Percentiles rank a stretch among this genome's conserved stretches.
phyloP scores from a whole-genome alignment of 1,140 invertebrate genomes.

The Palaemon carinicauda region DNA sequence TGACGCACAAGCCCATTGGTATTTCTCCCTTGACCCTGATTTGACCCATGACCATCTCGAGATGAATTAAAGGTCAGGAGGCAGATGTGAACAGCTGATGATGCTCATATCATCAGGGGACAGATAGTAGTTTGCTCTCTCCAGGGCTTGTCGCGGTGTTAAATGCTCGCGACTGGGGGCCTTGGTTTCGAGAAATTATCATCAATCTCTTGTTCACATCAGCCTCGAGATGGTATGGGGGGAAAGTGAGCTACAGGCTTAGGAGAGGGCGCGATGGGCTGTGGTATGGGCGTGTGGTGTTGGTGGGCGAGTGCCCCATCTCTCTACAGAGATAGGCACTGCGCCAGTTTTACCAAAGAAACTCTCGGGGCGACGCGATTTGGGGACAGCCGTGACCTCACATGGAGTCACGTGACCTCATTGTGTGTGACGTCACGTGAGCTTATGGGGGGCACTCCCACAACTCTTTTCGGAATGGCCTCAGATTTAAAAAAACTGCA shows the following conservation, averaged over 20 bases:
- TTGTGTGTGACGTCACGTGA: constrained; percentile 10
- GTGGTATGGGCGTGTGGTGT: constrained; percentile 33
- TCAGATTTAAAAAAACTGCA: neutral
- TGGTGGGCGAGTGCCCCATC: constrained; percentile 25
- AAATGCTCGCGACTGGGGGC: neutral
- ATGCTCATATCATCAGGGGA: neutral
- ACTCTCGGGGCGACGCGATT: constrained; percentile 34
- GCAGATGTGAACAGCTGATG: neutral
- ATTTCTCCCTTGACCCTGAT: neutral
- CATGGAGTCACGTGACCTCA: constrained; percentile 46
- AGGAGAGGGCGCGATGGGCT: constrained; percentile 19
- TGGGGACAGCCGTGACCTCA: constrained; percentile 30
- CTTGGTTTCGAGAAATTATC: neutral
- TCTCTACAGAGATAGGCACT: constrained; percentile 10
- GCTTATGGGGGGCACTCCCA: neutral
- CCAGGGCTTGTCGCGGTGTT: neutral
- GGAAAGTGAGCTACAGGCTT: neutral
- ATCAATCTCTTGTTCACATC: neutral
- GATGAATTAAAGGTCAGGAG: too few relatives aligned
- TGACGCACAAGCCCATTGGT: constrained; percentile 6
- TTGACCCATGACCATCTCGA: neutral
- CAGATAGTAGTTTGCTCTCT: too few relatives aligned
- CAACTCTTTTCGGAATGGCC: neutral
- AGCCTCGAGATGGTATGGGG: neutral
- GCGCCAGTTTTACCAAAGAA: constrained; percentile 10